Evolutionary conservation across 2,113 vertebrate species (phyloP), one percentile per base, ranked within the genome.

Genomic region (Rhizomys pruinosus): DNA sequence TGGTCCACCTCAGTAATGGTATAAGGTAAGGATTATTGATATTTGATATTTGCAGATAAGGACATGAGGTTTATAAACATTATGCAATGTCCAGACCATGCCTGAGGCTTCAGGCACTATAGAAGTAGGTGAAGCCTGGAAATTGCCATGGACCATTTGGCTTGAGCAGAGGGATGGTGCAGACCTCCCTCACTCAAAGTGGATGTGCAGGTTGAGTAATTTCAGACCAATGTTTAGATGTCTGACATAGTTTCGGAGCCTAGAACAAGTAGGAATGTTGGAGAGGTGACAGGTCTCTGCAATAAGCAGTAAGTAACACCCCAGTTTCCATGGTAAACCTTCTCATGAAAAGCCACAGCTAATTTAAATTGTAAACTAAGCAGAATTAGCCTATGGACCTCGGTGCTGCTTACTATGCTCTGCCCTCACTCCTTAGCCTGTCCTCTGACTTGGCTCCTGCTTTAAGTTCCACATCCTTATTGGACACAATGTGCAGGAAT

Each of bases 31-130:
- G 32, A 27, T 69, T 66, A 15, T 5, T 23, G 7, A 77, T n/a
- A n/a, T 63, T 94, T 52, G 78, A 74, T 61, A 25, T 57, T 84
- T 93, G 84, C 19, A 61, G 44, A 68, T 34, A 47, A 89, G 13
- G 71, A 63, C n/a, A 3, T 3, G 42, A 2, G 25, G 66, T 32
- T 63, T 87, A 42, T 3, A 79, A 66, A 90, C 7, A 27, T 44
- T 64, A n/a, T 20, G 3, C 27, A 71, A 72, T n/a, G 39, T 81
- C 80, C 39, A 91, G 47, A 57, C 59, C 71, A 27, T 10, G 42
- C 55, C 72, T 94, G 39, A 55, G 32, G 52, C 69, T 68, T 73
- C 19, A 16, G 27, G 91, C 76, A 42, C 44, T 34, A 17, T n/a
- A 22, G 10, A n/a, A 71, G 47, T 3, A 79, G 73, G 39, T 47